These are phyloP conservation scores for Grantiella picta DNA, from an alignment of 2,113 vertebrate species.

Conservation along the genomic window DNA sequence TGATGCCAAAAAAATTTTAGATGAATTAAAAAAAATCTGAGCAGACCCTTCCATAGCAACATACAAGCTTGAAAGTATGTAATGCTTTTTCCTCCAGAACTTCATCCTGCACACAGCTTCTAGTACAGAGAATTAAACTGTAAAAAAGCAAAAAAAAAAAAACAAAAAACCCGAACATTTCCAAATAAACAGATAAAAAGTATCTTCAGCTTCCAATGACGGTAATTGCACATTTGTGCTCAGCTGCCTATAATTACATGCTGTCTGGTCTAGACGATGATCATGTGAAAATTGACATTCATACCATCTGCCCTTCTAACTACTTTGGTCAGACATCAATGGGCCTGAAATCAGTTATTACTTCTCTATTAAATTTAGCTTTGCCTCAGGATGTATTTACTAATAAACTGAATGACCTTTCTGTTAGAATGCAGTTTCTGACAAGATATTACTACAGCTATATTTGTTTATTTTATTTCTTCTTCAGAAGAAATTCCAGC, in stretches of 20 bases:
- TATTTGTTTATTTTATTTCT: constrained; percentile 6
- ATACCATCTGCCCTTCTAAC: constrained; percentile 54
- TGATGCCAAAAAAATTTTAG: background rate
- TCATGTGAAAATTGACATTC: constrained; percentile 63
- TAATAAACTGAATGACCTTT: constrained; percentile 64
- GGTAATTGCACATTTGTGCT: constrained; percentile 33
- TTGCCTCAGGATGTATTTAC: constrained; percentile 58
- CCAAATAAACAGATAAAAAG: background rate
- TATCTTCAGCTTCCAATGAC: background rate
- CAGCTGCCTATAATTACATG: constrained; percentile 49
- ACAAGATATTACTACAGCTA: background rate
- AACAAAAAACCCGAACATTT: background rate
- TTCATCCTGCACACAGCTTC: background rate
- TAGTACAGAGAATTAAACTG: background rate
- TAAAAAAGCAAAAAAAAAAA: background rate
- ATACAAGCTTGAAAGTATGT: background rate
- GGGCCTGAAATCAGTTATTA: constrained; percentile 51
- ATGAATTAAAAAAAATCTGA: background rate
- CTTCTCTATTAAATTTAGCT: constrained; percentile 60
- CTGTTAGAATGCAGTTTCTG: constrained; percentile 53
- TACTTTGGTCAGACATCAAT: constrained; percentile 46
- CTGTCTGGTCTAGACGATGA: constrained; percentile 41
- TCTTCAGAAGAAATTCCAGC: background rate
- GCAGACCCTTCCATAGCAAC: background rate
- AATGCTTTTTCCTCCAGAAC: background rate